Conservation (phyloP, 2,888 invertebrate species). For the Epinotia ramella region DNA sequence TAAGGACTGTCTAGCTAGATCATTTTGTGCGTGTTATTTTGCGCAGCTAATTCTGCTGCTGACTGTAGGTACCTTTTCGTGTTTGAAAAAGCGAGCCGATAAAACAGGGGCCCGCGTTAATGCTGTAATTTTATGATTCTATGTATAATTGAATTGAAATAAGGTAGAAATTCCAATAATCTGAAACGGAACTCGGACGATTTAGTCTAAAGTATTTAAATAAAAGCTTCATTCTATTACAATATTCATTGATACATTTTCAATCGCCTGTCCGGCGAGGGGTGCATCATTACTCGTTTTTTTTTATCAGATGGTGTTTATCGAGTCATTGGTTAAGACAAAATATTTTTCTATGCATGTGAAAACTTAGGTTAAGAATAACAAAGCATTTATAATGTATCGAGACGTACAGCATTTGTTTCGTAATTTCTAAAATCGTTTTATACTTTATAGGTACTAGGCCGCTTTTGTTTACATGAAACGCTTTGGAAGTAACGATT, state of each 20-base stretch:
- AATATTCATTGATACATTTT: background rate
- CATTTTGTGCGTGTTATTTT: too few relatives aligned
- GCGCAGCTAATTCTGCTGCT: too few relatives aligned
- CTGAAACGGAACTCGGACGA: background rate
- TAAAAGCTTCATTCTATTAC: too few relatives aligned
- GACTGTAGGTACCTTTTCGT: background rate
- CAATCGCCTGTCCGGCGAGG: too few relatives aligned
- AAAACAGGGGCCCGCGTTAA: background rate
- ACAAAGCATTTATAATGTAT: conserved; percentile 73
- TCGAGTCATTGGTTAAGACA: conserved; percentile 74
- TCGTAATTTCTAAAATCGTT: conserved; percentile 60
- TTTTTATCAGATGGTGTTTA: conserved; percentile 62
- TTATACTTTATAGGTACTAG: conserved; percentile 58
- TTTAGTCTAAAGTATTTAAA: too few relatives aligned
- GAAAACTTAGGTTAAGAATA: conserved; percentile 71
- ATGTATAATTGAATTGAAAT: background rate
- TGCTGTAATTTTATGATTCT: too few relatives aligned
- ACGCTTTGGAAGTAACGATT: conserved; percentile 72
- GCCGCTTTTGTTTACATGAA: conserved; percentile 79
- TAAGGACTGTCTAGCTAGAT: too few relatives aligned
- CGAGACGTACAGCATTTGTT: conserved; percentile 42
- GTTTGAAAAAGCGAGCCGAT: background rate
- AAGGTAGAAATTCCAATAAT: background rate
- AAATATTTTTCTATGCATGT: conserved; percentile 81
- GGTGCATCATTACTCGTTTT: conserved; percentile 25